These are phyloP conservation scores for Elanus axillaris DNA, from an alignment of 2,113 vertebrate species.

Conservation along the genomic window DNA sequence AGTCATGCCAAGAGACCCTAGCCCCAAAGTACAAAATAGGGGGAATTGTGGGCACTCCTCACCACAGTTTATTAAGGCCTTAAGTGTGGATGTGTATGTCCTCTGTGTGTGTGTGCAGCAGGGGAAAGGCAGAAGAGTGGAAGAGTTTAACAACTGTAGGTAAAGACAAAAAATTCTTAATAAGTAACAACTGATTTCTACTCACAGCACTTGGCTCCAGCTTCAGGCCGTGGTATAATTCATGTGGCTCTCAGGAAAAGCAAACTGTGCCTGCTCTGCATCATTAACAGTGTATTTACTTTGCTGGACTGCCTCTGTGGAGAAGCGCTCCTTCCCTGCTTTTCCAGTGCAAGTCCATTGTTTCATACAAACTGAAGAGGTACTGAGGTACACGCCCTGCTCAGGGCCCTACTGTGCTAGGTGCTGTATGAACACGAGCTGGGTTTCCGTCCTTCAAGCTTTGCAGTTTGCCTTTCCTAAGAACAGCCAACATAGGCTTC, in stretches of 20 bases:
- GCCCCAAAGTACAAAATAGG: not conserved
- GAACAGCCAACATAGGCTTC: not conserved
- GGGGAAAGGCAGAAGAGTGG: not conserved
- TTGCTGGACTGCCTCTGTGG: not conserved
- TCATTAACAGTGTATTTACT: not conserved
- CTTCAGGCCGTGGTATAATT: not conserved
- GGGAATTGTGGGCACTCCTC: not conserved
- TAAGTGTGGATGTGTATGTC: not conserved
- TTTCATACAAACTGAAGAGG: not conserved
- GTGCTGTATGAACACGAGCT: not conserved
- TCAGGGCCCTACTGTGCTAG: not conserved
- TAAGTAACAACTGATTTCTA: not conserved
- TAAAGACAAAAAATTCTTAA: not conserved
- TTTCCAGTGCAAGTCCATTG: rapidly evolving
- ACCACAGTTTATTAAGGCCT: not conserved
- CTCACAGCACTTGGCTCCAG: not conserved
- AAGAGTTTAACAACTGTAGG: not conserved
- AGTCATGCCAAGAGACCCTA: not conserved
- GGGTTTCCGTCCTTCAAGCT: not conserved
- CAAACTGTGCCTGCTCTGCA: not conserved
- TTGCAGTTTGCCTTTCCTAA: not conserved
- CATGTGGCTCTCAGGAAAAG: not conserved
- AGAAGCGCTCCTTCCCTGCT: not conserved
- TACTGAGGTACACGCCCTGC: rapidly evolving
- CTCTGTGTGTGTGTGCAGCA: not conserved